Percentiles rank a stretch among this genome's conserved stretches.
Evolutionary conservation across 1,140 invertebrate species (phyloP).

Genomic region (Octopus bimaculoides): DNA sequence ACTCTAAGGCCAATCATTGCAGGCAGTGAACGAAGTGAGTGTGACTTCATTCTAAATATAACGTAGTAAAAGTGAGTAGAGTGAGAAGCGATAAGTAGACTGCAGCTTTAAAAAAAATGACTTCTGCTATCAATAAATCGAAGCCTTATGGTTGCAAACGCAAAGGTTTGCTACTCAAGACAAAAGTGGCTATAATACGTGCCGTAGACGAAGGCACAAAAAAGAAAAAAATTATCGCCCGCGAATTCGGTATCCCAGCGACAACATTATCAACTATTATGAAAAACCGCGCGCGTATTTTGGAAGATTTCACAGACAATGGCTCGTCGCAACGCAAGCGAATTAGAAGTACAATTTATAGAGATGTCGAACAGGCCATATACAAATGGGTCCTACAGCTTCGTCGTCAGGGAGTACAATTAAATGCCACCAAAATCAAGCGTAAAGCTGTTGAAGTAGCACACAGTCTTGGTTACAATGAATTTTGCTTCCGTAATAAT

Average conservation of each 20-base stretch:
- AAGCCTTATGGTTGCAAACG: background rate
- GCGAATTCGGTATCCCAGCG: background rate
- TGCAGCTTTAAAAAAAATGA: too few species aligned
- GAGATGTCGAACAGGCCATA: background rate
- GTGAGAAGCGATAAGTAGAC: too few species aligned
- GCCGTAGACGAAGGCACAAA: background rate
- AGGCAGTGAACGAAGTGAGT: too few species aligned
- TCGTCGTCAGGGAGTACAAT: background rate
- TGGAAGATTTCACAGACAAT: background rate
- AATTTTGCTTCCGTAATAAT: background rate
- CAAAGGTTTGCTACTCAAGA: background rate
- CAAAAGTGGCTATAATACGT: background rate
- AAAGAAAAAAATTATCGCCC: background rate
- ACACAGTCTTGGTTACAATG: background rate
- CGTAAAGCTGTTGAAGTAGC: background rate
- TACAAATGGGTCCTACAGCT: background rate
- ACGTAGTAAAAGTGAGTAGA: too few species aligned
- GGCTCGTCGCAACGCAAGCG: background rate
- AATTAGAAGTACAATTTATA: background rate
- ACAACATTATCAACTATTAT: background rate
- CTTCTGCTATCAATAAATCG: too few species aligned
- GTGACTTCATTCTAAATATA: too few species aligned
- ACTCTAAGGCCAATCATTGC: too few species aligned
- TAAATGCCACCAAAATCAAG: background rate
- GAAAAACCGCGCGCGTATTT: conserved; percentile 1